Evolutionary conservation across 1,140 invertebrate species (phyloP), one percentile per base, ranked within the genome.

Genomic region (Drosophila navojoa): DNA sequence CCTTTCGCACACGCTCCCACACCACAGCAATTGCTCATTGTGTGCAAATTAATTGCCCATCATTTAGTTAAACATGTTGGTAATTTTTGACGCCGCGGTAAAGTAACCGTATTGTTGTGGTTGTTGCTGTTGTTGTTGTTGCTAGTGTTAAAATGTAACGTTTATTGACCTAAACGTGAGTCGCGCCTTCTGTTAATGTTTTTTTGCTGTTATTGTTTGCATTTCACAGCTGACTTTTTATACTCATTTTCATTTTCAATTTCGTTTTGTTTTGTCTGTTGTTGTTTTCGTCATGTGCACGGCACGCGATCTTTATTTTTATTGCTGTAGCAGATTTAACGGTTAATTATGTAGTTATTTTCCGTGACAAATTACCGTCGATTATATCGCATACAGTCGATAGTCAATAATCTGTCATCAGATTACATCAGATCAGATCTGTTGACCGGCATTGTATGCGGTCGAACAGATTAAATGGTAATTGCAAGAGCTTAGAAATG

Each of bases 241-340:
- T n/a, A n/a, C n/a, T n/a, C n/a, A n/a, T n/a, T 64, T 67, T 63
- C 32, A 16, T 19, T 50, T 52, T 71, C 9, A 38, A 53, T 53
- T 53, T 16, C 27, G 38, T 35, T 35, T 35, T 35, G 27, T 29
- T 29, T 29, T 38, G 11, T 10, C 11, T 38, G 35, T 42, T 66
- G 29, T 27, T 38, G 71, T 63, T 68, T 75, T 77, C 59, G 27
- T 44, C 76, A 67, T 66, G 66, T 78, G 77, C 66, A 6, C 44
- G 38, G 71, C 77, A 80, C 77, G 76, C 77, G 77, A 80, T 74
- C 40, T 54, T 47, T n/a, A 44, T 50, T 54, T 32, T 58, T 52
- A 38, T 63, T 49, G 42, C 53, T 58, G 44, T 57, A 47, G 44
- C 50, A 57, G 10, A 10, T 16, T 10, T 68, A 67, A 60, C 70